Percentiles rank a stretch among this genome's conserved stretches.
These are phyloP conservation scores for Cybosia mesomella DNA, from an alignment of 2,888 invertebrate genomes.

Conservation along the genomic window DNA sequence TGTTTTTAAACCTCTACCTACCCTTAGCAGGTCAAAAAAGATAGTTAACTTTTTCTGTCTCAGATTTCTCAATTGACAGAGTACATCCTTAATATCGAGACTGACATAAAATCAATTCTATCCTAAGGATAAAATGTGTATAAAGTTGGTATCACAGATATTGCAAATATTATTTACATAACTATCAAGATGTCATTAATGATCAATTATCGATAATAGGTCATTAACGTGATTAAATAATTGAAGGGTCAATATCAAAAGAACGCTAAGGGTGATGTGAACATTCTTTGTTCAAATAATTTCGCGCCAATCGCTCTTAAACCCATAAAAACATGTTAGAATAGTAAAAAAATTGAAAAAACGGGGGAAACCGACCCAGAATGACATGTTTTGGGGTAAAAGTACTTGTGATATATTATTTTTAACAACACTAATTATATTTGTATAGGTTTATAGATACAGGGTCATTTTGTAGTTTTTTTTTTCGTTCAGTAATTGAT, in stretches of 20 bases:
- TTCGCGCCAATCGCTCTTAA: slow-evolving; percentile 79
- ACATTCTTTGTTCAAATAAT: slow-evolving; percentile 63
- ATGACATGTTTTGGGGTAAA: slow-evolving; percentile 82
- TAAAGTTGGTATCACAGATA: not conserved
- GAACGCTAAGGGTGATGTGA: slow-evolving; percentile 68
- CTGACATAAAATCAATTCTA: not conserved
- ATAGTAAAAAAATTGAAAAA: slow-evolving; percentile 68
- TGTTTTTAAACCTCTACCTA: no score
- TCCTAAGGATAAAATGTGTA: not conserved
- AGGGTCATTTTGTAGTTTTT: slow-evolving; percentile 64
- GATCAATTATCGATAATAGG: slow-evolving; percentile 26
- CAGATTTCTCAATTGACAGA: not conserved
- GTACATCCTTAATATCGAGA: no score
- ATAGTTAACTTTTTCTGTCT: no score
- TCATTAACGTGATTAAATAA: slow-evolving; percentile 38
- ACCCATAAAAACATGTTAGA: slow-evolving; percentile 70
- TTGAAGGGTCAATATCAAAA: slow-evolving; percentile 17
- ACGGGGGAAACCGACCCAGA: slow-evolving; percentile 79
- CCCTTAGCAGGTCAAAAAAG: no score
- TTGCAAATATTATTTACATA: not conserved
- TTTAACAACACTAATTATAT: slow-evolving; percentile 82
- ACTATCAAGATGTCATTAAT: not conserved
- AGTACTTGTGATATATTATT: slow-evolving; percentile 69
- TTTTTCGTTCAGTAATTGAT: slow-evolving; percentile 65
- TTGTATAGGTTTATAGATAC: slow-evolving; percentile 76